These are phyloP conservation scores for Physocephala rufipes DNA, from an alignment of 2,888 invertebrate species.

Conservation along the genomic window DNA sequence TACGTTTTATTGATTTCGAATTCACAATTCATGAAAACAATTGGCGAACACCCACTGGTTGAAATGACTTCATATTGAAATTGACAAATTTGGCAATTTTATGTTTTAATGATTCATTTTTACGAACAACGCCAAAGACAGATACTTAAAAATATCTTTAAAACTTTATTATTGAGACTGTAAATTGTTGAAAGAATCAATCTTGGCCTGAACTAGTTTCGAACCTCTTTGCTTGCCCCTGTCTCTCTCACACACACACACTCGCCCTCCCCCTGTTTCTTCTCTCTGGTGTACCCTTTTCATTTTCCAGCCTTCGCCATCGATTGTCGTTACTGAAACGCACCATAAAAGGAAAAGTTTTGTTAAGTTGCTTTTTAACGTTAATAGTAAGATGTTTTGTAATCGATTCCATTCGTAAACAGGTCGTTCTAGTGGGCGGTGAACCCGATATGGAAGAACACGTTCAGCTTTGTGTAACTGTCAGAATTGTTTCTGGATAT, in stretches of 20 bases:
- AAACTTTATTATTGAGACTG: background rate
- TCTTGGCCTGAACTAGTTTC: background rate
- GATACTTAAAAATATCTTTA: background rate
- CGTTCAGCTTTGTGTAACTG: background rate
- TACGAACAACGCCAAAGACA: background rate
- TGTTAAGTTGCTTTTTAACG: background rate
- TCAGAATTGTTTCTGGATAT: no score
- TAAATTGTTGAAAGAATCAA: background rate
- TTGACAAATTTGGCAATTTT: conserved; percentile 26
- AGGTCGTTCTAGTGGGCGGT: conserved; percentile 2
- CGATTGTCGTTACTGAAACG: background rate
- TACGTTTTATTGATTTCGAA: no score
- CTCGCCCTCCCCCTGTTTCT: no score
- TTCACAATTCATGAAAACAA: background rate
- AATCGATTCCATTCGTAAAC: background rate
- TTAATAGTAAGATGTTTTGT: background rate
- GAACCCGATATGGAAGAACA: background rate
- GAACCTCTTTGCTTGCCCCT: no score
- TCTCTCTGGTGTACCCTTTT: no score
- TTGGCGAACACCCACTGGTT: conserved; percentile 27
- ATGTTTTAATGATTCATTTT: conserved; percentile 25
- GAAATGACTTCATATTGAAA: background rate
- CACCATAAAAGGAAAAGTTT: conserved; percentile 17
- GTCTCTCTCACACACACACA: no score
- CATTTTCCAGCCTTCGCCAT: no score